Conservation (phyloP, 2,113 vertebrate species). For the Nestor notabilis region DNA sequence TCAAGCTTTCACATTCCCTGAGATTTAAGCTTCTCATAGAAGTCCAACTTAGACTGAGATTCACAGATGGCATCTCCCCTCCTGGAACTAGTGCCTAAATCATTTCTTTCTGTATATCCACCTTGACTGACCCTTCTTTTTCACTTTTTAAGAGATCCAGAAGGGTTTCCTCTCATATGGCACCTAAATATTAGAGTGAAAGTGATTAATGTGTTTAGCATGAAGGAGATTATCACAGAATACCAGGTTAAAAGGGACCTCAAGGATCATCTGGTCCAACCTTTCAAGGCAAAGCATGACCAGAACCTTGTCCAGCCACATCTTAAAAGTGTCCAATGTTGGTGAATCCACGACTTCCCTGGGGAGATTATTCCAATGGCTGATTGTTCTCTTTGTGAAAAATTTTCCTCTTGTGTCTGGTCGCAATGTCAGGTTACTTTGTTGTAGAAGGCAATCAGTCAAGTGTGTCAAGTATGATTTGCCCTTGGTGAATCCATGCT, state of each 20-base stretch:
- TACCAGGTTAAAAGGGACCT: not conserved
- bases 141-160: not conserved
- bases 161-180: not conserved
- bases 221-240: not conserved
- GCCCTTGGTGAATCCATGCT: not conserved
- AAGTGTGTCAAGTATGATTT: not conserved
- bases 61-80: not conserved
- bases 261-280: not conserved
- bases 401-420: not conserved
- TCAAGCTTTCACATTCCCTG: not conserved
- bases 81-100: not conserved
- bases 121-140: not conserved
- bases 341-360: not conserved
- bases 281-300: not conserved
- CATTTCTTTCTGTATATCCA: not conserved
- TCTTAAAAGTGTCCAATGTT: not conserved
- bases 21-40: not conserved
- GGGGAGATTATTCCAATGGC: not conserved
- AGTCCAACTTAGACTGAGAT: not conserved
- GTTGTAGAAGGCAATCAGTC: not conserved
- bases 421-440: not conserved
- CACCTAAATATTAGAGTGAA: not conserved
- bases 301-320: not conserved
- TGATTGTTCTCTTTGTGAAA: not conserved
- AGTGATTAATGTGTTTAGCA: not conserved